These are phyloP conservation scores for Sebastes jordani DNA, from an alignment of 2,797 vertebrate genomes.

Conservation along the genomic window DNA sequence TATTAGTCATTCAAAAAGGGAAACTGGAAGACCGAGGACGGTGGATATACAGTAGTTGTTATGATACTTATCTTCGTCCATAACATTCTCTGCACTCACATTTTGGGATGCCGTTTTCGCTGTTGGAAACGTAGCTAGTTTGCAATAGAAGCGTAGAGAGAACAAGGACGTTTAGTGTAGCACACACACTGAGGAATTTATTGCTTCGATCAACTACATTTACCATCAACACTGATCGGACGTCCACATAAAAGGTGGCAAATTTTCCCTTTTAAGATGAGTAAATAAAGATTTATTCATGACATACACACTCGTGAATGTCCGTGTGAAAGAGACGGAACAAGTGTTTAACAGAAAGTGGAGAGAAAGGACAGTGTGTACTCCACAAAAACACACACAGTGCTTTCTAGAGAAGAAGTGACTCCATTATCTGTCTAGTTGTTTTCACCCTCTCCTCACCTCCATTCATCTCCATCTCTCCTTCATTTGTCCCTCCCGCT, in stretches of 20 bases:
- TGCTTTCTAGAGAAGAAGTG: conserved; percentile 21
- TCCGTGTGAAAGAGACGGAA: not conserved
- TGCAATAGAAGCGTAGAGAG: not conserved
- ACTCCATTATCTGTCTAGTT: conserved; percentile 50
- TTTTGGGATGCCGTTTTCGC: not conserved
- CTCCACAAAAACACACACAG: conserved; percentile 1
- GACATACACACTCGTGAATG: too few species aligned
- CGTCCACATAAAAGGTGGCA: not conserved
- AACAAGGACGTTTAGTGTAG: not conserved
- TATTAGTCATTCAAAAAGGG: too few species aligned
- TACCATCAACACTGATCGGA: not conserved
- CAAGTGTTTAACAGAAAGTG: not conserved
- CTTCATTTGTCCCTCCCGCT: conserved; percentile 45
- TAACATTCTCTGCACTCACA: not conserved
- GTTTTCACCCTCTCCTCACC: conserved; percentile 31
- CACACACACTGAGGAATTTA: not conserved
- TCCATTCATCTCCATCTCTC: conserved; percentile 60
- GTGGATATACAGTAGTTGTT: too few species aligned
- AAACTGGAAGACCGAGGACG: too few species aligned
- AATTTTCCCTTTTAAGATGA: not conserved
- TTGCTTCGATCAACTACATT: not conserved
- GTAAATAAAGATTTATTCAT: not conserved
- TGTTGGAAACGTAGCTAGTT: not conserved
- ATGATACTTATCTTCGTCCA: too few species aligned
- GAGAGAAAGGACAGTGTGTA: conserved; percentile 19